Conservation (phyloP, 1,140 invertebrate species). For the Drosophila rhopaloa region DNA sequence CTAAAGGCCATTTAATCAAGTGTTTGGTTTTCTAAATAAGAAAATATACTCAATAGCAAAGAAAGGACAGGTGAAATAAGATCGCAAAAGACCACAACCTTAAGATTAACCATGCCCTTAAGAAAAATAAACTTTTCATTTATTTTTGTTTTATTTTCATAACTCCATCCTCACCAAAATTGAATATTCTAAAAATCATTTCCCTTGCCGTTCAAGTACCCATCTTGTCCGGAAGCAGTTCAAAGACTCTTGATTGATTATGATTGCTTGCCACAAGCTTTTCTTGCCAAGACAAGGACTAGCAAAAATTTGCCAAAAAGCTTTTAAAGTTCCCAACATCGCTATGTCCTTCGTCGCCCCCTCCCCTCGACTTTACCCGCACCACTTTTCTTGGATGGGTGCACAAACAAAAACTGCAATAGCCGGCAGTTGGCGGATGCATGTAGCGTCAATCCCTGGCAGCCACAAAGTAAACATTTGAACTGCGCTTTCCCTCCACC, state of each 20-base stretch:
- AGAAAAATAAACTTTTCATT: not conserved
- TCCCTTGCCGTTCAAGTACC: not conserved
- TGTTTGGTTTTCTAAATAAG: no score
- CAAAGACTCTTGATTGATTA: conserved; percentile 30
- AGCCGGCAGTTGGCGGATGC: conserved; percentile 35
- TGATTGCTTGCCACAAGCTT: conserved; percentile 31
- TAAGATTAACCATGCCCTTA: no score
- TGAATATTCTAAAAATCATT: conserved; percentile 1
- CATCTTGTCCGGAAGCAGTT: conserved; percentile 7
- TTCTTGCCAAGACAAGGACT: conserved; percentile 9
- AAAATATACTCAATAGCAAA: no score
- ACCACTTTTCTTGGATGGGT: conserved; percentile 25
- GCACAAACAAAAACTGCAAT: conserved; percentile 50
- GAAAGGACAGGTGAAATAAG: no score
- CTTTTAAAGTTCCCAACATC: conserved; percentile 48
- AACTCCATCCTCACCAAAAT: conserved; percentile 3
- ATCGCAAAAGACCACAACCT: no score
- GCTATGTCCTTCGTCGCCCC: not conserved
- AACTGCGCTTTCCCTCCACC: not conserved
- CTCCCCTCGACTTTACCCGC: not conserved
- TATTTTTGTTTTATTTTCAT: not conserved
- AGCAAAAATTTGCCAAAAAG: conserved; percentile 43
- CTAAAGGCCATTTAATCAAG: no score
- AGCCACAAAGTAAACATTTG: conserved; percentile 64
- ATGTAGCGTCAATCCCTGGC: conserved; percentile 38